phyloP scores from a whole-genome alignment of 2,113 vertebrate species.

The Fregata magnificens region DNA sequence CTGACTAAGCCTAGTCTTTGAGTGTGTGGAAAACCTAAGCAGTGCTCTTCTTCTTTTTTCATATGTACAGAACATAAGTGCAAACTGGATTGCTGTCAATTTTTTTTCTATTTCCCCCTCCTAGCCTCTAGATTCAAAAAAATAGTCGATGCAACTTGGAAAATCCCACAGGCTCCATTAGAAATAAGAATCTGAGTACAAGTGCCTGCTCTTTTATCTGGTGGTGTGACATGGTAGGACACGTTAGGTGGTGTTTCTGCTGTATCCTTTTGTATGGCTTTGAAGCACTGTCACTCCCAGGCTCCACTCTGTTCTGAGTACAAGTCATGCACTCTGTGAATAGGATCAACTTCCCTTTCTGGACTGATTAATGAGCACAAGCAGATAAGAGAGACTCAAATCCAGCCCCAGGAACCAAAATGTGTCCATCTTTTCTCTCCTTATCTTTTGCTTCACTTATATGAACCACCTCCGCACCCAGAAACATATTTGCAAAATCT shows the following conservation, averaged over 20 bases:
- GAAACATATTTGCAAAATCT: slow-evolving; percentile 58
- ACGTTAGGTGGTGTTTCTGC: not conserved
- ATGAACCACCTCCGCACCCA: slow-evolving; percentile 51
- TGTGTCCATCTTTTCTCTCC: slow-evolving; percentile 7
- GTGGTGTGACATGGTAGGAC: not conserved
- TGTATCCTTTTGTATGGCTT: not conserved
- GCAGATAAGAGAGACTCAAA: slow-evolving; percentile 21
- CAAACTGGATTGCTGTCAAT: not conserved
- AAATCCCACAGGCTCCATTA: not conserved
- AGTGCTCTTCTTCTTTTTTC: not conserved
- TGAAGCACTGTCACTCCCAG: not conserved
- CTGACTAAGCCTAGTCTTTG: not conserved
- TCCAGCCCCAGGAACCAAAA: not conserved
- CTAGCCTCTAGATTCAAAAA: not conserved
- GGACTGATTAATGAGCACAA: slow-evolving; percentile 1
- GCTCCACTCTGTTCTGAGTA: not conserved
- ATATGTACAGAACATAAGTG: not conserved
- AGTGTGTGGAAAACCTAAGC: not conserved
- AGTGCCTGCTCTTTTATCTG: not conserved
- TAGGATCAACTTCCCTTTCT: not conserved
- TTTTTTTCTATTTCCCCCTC: not conserved
- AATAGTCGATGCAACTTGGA: not conserved
- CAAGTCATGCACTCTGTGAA: not conserved
- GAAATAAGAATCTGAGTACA: not conserved
- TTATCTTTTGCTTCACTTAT: not conserved